Evolutionary conservation across 2,888 invertebrate species (phyloP), one percentile per base, ranked within the genome.

Genomic region (Ochropleura leucogaster): DNA sequence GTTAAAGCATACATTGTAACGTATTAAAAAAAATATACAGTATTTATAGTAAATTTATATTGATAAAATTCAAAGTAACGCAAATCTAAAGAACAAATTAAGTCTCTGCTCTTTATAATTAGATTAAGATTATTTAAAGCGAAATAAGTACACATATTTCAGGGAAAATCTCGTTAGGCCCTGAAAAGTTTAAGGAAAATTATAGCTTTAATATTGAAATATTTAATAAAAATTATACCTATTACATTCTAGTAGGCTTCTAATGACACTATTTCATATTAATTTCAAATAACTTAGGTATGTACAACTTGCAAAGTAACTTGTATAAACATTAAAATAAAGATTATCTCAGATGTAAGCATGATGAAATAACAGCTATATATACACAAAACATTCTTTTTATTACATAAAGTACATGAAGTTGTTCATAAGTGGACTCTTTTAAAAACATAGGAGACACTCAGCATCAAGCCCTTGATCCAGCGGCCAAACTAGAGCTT

Each of bases 71-170:
- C 14, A 42, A 66, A 51, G 51, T 14, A 18, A 65, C 30, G 16
- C 44, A 9, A 40, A 46, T 18, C 59, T 53, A 18, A 60, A 68
- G 46, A 53, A 14, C 14, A 1, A 77, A 77, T 47, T 53, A 47
- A 74, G 77, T 16, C 10, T 60, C 20, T 74, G 4, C 49, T 59
- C 77, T 40, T 20, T 60, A 46, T 60, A 68, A 77, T 55, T 62
- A n/a, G 8, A 47, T 46, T 53, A 47, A 62, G 9, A 55, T 67
- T 40, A 46, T 60, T 6, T 16, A 30, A 57, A 20, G 18, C 6
- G 42, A 9, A 44, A 42, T 60, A 46, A 5, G 1, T 12, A 30
- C 6, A 42, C 12, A 68, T 9, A 47, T 67, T 60, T 66, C 40
- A 14, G 3, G 14, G 9, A 46, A 51, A 62, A 47, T 16, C 1